Conservation (phyloP, 2,888 invertebrate genomes). For the Matsumyia berberina region DNA sequence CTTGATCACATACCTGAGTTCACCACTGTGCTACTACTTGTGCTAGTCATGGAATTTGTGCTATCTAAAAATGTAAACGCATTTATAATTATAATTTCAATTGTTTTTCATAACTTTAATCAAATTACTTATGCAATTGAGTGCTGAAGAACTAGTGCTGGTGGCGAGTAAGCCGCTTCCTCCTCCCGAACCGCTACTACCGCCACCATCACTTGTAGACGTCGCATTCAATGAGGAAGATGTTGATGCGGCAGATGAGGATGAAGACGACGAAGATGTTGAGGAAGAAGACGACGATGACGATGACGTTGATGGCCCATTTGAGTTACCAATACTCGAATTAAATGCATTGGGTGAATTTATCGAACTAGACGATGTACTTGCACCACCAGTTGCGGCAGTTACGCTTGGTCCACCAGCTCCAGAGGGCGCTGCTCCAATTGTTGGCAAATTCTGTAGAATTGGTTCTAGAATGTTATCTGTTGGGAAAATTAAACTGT, state of each 20-base stretch:
- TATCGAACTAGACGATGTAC: slow-evolving; percentile 65
- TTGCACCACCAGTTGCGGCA: slow-evolving; percentile 70
- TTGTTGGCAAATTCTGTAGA: slow-evolving; percentile 87
- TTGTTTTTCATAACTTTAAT: background rate
- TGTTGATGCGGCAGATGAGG: slow-evolving; percentile 71
- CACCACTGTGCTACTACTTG: slow-evolving; percentile 73
- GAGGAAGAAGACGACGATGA: slow-evolving; percentile 69
- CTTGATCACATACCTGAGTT: slow-evolving; percentile 56
- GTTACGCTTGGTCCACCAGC: slow-evolving; percentile 77
- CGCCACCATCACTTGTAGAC: slow-evolving; percentile 51
- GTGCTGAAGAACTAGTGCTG: slow-evolving; percentile 72
- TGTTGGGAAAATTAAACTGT: slow-evolving; percentile 23
- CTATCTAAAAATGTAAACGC: slow-evolving; percentile 45
- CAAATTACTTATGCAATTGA: slow-evolving; percentile 69
- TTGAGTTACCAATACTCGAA: slow-evolving; percentile 69
- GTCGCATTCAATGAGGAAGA: slow-evolving; percentile 73
- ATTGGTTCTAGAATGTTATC: slow-evolving; percentile 88
- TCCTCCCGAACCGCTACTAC: slow-evolving; percentile 40
- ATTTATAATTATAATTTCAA: background rate
- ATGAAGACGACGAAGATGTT: slow-evolving; percentile 65
- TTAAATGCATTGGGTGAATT: slow-evolving; percentile 71
- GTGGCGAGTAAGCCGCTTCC: slow-evolving; percentile 54
- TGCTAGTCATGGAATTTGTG: slow-evolving; percentile 72
- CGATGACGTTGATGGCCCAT: slow-evolving; percentile 68
- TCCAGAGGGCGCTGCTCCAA: slow-evolving; percentile 82